phyloP scores from a whole-genome alignment of 2,113 vertebrate genomes.

The Pteropus alecto region DNA sequence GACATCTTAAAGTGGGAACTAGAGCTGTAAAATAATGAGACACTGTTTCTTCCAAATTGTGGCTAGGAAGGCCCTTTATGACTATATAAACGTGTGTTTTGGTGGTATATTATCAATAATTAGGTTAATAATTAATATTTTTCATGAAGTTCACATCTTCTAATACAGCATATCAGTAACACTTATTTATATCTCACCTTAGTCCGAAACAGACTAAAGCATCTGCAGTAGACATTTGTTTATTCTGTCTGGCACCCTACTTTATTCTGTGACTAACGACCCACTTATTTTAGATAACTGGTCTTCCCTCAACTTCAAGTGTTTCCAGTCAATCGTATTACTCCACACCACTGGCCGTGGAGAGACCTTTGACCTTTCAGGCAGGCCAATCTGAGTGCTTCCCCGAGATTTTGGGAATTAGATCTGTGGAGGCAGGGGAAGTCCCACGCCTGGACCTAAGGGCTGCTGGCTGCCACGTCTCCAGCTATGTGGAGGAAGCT shows the following conservation, averaged over 20 bases:
- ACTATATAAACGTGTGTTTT: background rate
- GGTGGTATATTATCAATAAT: background rate
- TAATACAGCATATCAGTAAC: background rate
- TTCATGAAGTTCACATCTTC: background rate
- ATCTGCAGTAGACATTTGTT: background rate
- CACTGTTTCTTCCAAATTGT: background rate
- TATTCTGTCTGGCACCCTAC: background rate
- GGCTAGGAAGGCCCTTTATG: background rate
- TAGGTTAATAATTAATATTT: background rate
- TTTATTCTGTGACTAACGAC: background rate
- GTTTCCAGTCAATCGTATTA: background rate
- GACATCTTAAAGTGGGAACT: background rate
- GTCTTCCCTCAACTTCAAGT: background rate
- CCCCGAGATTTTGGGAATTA: background rate
- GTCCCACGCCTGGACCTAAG: background rate
- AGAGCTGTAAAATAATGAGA: background rate
- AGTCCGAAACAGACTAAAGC: background rate
- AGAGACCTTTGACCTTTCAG: background rate
- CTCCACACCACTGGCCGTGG: background rate
- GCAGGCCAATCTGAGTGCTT: background rate
- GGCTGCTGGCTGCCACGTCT: background rate
- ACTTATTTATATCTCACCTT: background rate
- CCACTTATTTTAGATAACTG: background rate
- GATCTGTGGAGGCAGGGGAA: background rate
- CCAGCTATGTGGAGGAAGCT: background rate